A percentile compares a stretch with the other conserved stretches of the same genome.
Conservation (phyloP, 2,888 invertebrate species). For the Standfussiana lucernea region DNA sequence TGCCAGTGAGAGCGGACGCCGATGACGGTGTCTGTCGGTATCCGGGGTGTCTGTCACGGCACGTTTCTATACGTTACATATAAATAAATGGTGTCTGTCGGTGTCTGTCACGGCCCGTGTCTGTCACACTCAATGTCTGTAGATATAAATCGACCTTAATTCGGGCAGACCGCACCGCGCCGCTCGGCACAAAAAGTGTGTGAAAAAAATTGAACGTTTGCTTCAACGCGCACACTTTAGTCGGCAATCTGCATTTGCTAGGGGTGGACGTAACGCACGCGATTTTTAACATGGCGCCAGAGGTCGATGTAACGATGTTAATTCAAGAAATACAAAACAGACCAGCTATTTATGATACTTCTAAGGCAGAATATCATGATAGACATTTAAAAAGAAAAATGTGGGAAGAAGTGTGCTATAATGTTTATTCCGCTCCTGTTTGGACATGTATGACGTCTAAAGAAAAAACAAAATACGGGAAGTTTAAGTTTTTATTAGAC, state of each 20-base stretch:
- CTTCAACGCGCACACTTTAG: background rate
- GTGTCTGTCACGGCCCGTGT: constrained; percentile 33
- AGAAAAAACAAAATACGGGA: constrained; percentile 25
- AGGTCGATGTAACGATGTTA: background rate
- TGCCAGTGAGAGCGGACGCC: constrained; percentile 50
- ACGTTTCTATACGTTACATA: constrained; percentile 10
- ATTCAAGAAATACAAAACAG: constrained; percentile 25
- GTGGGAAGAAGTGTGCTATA: constrained; percentile 21
- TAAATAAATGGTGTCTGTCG: constrained; percentile 26
- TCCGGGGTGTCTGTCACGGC: constrained; percentile 34
- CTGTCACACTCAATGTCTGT: constrained; percentile 35
- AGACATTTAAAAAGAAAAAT: constrained; percentile 20
- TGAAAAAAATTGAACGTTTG: background rate
- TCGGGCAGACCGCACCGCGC: too few relatives aligned
- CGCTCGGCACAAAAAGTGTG: too few relatives aligned
- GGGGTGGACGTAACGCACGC: too few relatives aligned
- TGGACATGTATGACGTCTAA: constrained; percentile 20
- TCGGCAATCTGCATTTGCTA: too few relatives aligned
- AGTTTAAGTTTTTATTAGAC: constrained; percentile 20
- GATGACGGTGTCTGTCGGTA: constrained; percentile 52
- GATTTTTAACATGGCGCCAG: background rate
- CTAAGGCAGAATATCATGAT: constrained; percentile 21
- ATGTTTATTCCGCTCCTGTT: constrained; percentile 29
- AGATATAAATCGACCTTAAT: constrained; percentile 20
- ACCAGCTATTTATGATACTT: constrained; percentile 20